Evolutionary conservation across 1,140 invertebrate genomes (phyloP).

Genomic region (Venturia canescens): DNA sequence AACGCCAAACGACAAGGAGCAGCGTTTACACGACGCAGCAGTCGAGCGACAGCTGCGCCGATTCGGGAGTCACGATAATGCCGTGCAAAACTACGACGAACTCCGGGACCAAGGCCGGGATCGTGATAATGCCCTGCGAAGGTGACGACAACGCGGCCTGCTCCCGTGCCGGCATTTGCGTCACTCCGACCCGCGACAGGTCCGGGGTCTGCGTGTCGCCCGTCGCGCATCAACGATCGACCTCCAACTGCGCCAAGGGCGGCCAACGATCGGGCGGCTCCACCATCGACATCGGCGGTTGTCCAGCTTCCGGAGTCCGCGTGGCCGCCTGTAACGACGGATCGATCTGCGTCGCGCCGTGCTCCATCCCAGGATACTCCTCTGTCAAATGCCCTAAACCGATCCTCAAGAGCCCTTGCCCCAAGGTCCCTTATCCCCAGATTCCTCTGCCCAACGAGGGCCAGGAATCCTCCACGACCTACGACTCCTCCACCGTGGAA

Average conservation of each 20-base stretch:
- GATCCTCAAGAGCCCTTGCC: slow-evolving; percentile 57
- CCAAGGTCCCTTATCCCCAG: slow-evolving; percentile 70
- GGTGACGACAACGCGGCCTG: slow-evolving; percentile 55
- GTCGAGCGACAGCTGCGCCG: slow-evolving; percentile 58
- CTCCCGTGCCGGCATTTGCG: slow-evolving; percentile 65
- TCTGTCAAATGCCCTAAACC: slow-evolving; percentile 63
- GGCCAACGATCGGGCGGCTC: slow-evolving; percentile 63
- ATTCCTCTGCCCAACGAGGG: slow-evolving; percentile 69
- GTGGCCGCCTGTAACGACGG: slow-evolving; percentile 64
- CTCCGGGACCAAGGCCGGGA: slow-evolving; percentile 65
- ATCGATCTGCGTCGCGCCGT: slow-evolving; percentile 66
- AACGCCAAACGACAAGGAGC: slow-evolving; percentile 42
- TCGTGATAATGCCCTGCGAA: slow-evolving; percentile 72
- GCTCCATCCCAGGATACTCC: slow-evolving; percentile 62
- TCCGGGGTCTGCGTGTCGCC: slow-evolving; percentile 71
- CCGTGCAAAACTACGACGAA: slow-evolving; percentile 70
- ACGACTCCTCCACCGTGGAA: slow-evolving; percentile 49
- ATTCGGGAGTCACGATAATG: slow-evolving; percentile 70
- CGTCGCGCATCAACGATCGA: slow-evolving; percentile 55
- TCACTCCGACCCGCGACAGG: slow-evolving; percentile 69
- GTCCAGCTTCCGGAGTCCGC: slow-evolving; percentile 62
- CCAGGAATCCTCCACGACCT: slow-evolving; percentile 33
- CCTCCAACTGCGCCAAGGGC: slow-evolving; percentile 62
- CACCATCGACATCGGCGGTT: slow-evolving; percentile 62
- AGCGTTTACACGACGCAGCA: slow-evolving; percentile 46